phyloP scores from a whole-genome alignment of 2,888 invertebrate genomes.

The Lasioglossum vierecki region DNA sequence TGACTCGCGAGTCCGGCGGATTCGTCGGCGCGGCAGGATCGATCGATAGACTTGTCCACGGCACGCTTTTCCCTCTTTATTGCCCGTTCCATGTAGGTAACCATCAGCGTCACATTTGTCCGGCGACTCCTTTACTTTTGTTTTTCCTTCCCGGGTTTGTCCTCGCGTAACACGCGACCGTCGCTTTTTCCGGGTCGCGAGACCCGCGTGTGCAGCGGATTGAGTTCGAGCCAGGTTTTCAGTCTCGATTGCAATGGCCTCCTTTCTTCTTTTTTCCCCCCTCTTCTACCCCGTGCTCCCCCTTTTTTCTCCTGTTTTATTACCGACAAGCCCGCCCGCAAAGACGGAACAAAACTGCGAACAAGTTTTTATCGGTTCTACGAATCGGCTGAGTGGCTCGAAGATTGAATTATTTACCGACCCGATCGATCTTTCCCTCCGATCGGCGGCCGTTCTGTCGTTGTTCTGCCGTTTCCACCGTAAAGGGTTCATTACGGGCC shows the following conservation, averaged over 20 bases:
- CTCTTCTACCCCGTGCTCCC: background rate
- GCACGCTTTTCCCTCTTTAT: slow-evolving; percentile 59
- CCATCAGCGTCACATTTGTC: slow-evolving; percentile 36
- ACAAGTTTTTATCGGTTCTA: slow-evolving; percentile 49
- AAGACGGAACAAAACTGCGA: slow-evolving; percentile 8
- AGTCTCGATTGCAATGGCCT: slow-evolving; percentile 37
- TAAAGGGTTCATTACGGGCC: slow-evolving; percentile 1
- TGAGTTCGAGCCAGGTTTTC: slow-evolving; percentile 7
- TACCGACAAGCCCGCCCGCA: slow-evolving; percentile 2
- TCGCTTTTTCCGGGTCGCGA: background rate
- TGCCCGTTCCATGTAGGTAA: slow-evolving; percentile 30
- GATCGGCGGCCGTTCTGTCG: slow-evolving; percentile 5
- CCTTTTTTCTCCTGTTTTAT: slow-evolving; percentile 11
- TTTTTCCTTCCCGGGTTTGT: background rate
- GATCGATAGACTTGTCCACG: slow-evolving; percentile 67
- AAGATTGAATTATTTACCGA: slow-evolving; percentile 56
- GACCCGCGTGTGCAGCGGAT: slow-evolving; percentile 18
- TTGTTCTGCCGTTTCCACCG: background rate
- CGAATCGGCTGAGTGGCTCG: slow-evolving; percentile 24
- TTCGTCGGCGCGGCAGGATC: slow-evolving; percentile 62
- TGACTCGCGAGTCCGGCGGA: slow-evolving; percentile 23
- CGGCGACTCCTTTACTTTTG: slow-evolving; percentile 8
- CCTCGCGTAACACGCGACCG: slow-evolving; percentile 5
- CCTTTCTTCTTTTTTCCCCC: no score
- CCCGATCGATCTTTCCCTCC: slow-evolving; percentile 26